phyloP scores from a whole-genome alignment of 2,797 vertebrate genomes.

The Gadopsis bispinosus region DNA sequence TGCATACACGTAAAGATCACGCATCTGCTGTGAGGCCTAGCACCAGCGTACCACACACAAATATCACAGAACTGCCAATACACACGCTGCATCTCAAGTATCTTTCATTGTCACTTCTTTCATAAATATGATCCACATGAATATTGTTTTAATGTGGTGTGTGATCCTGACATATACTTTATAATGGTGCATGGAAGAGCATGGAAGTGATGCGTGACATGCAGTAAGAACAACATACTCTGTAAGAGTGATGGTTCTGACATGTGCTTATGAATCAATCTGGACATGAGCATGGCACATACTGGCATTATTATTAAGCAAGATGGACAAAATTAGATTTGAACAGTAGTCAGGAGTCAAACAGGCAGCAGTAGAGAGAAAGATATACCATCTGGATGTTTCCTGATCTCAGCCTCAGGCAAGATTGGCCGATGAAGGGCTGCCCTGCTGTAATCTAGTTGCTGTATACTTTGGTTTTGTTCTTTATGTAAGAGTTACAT shows the following conservation, averaged over 20 bases:
- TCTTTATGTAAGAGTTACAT: conserved; percentile 70
- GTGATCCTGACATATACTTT: not conserved
- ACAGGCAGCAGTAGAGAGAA: conserved; percentile 24
- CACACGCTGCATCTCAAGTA: conserved; percentile 13
- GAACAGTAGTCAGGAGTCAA: conserved; percentile 30
- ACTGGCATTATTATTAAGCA: conserved; percentile 18
- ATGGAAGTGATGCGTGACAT: not conserved
- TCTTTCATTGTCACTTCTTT: conserved; percentile 5
- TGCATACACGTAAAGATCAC: conserved; percentile 55
- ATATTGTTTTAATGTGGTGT: not conserved
- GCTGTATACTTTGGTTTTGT: conserved; percentile 42
- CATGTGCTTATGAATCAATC: conserved; percentile 3
- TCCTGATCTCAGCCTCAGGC: conserved; percentile 66
- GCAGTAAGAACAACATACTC: not conserved
- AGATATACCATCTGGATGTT: conserved; percentile 65
- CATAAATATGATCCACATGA: not conserved
- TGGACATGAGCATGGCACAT: not conserved
- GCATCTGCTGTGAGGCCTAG: conserved; percentile 57
- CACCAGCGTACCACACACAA: conserved; percentile 29
- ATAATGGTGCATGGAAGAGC: not conserved
- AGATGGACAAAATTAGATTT: conserved; percentile 27
- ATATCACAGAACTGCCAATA: conserved; percentile 25
- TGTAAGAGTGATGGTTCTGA: not conserved
- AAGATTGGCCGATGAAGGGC: conserved; percentile 38
- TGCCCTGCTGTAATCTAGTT: conserved; percentile 45